Evolutionary conservation across 2,113 vertebrate species (phyloP).

Genomic region (Pantherophis guttatus): DNA sequence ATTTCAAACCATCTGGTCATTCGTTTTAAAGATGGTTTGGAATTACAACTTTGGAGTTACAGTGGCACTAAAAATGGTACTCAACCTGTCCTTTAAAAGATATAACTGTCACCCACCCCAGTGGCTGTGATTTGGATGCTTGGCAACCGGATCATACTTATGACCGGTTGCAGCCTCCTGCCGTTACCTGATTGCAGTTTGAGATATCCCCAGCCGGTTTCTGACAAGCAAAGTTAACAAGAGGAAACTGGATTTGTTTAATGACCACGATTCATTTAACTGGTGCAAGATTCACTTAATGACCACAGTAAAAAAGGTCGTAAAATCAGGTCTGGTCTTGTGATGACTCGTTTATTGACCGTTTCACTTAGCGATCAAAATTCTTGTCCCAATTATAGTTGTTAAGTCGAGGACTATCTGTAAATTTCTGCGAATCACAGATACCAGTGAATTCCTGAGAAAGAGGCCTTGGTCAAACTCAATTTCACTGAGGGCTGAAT

Average conservation of each 20-base stretch:
- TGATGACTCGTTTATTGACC: not conserved
- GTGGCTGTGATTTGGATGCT: not conserved
- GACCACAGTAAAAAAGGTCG: not conserved
- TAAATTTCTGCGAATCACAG: not conserved
- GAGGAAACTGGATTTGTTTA: not conserved
- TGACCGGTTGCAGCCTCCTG: not conserved
- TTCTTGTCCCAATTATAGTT: not conserved
- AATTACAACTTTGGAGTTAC: not conserved
- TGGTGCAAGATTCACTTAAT: not conserved
- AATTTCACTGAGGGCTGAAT: too few species aligned
- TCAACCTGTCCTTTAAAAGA: not conserved
- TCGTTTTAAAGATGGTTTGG: not conserved
- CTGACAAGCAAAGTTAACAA: not conserved
- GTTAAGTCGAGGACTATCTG: not conserved
- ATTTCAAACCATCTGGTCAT: too few species aligned
- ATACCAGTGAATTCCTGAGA: not conserved
- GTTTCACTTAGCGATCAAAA: not conserved
- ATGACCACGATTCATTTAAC: not conserved
- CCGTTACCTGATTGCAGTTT: not conserved
- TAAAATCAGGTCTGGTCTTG: not conserved
- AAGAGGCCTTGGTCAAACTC: not conserved
- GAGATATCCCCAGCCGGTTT: not conserved
- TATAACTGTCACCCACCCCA: not conserved
- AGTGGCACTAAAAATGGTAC: not conserved
- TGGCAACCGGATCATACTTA: not conserved